Base-by-base conservation (phyloP, 1,140 invertebrate species). In the Drosophila arawakana region DNA sequence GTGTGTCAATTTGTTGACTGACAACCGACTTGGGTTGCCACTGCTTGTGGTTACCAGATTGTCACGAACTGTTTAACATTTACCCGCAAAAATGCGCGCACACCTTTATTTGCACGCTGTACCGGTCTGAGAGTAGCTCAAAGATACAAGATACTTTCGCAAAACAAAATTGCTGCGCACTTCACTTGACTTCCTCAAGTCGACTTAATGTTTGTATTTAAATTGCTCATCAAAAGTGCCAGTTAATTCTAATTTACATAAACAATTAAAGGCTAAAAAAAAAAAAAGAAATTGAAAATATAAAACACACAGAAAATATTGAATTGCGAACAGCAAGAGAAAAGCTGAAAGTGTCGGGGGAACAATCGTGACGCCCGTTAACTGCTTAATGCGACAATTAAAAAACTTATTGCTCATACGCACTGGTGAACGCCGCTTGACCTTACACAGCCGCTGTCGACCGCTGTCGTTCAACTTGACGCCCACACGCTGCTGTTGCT, bases 181-280 rank as follows among this genome's bases (percentile, higher is more conserved):
- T 68, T 86, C 81, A 85, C 78, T 66, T 81, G 82, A 85, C 81
- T 84, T 84, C 82, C 81, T 81, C 46, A 37, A 57, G 47, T 13
- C 52, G 18, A 43, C 70, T 68, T 65, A 76, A 67, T 75, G 66
- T 30, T 30, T 65, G 67, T 80, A 69, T 71, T 83, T 67, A 76
- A 83, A 81, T 85, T 74, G 81, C 81, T 85, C 81, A 85, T 86
- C 81, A 73, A 41, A 47, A 58, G 79, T 47, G 50, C 50, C 13
- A 85, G 68, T 79, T 63, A 74, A 79, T 79, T 88, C 83, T 80
- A 83, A 86, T 86, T 86, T 88, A 62, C 82, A 86, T 86, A 86
- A 86, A 86, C 82, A 88, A 88, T 86, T 86, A 86, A 86, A 82
- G 52, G 60, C 78, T 68, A 47, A 52, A 67, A 71, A 59, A 67